Base-by-base conservation (phyloP, 2,888 invertebrate genomes). In the Malthinus seriepunctatus region DNA sequence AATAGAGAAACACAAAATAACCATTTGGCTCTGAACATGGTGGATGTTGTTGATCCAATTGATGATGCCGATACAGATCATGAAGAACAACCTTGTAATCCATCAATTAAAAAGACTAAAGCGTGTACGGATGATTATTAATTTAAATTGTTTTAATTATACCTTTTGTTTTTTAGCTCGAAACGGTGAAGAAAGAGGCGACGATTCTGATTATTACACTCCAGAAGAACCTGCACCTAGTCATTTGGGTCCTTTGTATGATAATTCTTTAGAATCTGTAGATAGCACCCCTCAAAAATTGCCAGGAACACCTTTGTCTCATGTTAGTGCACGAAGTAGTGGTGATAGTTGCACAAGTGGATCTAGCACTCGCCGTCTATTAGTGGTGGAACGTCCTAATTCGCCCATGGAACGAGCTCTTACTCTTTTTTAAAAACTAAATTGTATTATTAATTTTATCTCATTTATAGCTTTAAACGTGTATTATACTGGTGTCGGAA, bases 271-370 rank as follows among this genome's bases (percentile, higher is more conserved):
- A 45, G 78, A 73, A 67, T 79, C 78, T 3, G 66, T 77, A 48
- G 79, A 79, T 46, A 78, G 77, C 56, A 79, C 79, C 1, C 79
- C 79, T 3, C 76, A 76, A 48, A 72, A 76, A 48, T 67, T 80
- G 34, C 81, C 82, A 1, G 89, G 90, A 54, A 89, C 89, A 5
- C 90, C 90, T 7, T 80, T 88, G 59, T 87, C 86, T 62, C 84
- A 84, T 70, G 81, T 84, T 12, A 86, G 86, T 74, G 84, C 85
- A 62, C 85, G 90, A 46, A 90, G 91, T 62, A 91, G 90, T 58
- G 90, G 88, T 55, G 91, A 91, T 73, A 91, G 91, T 70, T 91
- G 90, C 79, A 89, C 90, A 69, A 91, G 91, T 6, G 87, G 88
- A 54, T 89, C 89, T n/a, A 91, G 91, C 42, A 89, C 91, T 3